A percentile compares a stretch with the other conserved stretches of the same genome.
Conservation (phyloP, 1,140 invertebrate genomes). For the Apis laboriosa region DNA sequence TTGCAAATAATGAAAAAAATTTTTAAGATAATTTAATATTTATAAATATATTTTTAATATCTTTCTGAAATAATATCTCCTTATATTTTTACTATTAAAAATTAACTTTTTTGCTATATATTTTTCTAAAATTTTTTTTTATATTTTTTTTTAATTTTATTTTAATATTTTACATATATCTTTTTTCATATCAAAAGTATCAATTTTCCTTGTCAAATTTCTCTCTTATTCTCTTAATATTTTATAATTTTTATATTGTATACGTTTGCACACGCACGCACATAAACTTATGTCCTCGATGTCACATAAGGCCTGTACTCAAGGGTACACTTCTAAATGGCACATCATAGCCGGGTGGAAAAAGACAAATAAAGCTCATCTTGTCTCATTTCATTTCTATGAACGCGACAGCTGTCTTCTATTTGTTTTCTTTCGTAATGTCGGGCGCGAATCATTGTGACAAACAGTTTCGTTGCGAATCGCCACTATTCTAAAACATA, state of each 20-base stretch:
- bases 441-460: not conserved
- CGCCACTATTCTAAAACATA: not conserved
- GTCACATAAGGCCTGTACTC: not conserved
- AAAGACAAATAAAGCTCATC: slow-evolving; percentile 29
- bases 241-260: not conserved
- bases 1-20: too few relatives aligned
- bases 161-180: not conserved
- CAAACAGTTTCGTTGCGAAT: slow-evolving; percentile 12
- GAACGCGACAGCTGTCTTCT: slow-evolving; percentile 41
- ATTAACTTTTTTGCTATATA: too few relatives aligned
- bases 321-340: slow-evolving; percentile 13
- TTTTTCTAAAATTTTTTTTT: not conserved
- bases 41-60: too few relatives aligned
- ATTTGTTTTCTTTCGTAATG: slow-evolving; percentile 49
- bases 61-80: too few relatives aligned
- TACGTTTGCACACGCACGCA: not conserved
- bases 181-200: not conserved
- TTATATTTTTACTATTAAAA: too few relatives aligned
- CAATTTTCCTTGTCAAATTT: too few relatives aligned
- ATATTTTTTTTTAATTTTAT: not conserved
- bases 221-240: slow-evolving; percentile 5
- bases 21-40: too few relatives aligned
- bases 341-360: slow-evolving; percentile 42
- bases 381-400: slow-evolving; percentile 43
- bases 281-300: not conserved